phyloP scores from a whole-genome alignment of 2,888 invertebrate species.

The Clusia tigrina region DNA sequence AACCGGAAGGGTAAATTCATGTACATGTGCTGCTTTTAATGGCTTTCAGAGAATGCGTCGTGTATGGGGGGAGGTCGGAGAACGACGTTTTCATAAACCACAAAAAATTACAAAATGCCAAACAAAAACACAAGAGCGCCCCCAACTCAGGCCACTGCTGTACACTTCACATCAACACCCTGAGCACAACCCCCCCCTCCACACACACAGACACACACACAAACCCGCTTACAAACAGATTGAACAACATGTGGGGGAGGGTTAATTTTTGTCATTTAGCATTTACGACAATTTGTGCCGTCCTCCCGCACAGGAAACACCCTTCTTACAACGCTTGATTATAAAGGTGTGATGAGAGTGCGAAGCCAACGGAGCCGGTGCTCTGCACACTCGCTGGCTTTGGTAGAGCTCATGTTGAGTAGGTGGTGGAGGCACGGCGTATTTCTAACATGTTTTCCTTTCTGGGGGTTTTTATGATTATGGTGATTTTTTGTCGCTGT shows the following conservation, averaged over 20 bases:
- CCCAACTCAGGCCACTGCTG: too few species aligned
- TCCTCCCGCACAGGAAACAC: neutral
- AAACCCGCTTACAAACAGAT: conserved; percentile 39
- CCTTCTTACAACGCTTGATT: neutral
- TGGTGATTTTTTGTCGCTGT: neutral
- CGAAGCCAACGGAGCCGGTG: neutral
- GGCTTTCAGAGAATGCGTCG: too few species aligned
- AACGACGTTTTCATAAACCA: too few species aligned
- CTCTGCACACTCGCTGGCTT: neutral
- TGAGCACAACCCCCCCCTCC: too few species aligned
- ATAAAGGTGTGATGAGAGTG: neutral
- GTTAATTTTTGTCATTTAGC: conserved; percentile 7
- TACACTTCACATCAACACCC: too few species aligned
- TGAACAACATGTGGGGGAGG: conserved; percentile 14
- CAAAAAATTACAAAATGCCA: too few species aligned
- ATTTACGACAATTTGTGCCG: conserved; percentile 2
- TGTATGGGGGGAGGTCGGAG: too few species aligned
- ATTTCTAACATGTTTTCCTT: neutral
- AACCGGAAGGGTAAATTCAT: too few species aligned
- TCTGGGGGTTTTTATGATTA: conserved; percentile 1
- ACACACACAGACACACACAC: conserved; percentile 9
- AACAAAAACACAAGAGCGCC: too few species aligned
- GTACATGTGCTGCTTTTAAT: too few species aligned
- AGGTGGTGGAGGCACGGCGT: neutral
- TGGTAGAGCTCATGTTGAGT: neutral